Evolutionary conservation across 2,888 invertebrate species (phyloP).

Genomic region (Caradrina clavipalpis): DNA sequence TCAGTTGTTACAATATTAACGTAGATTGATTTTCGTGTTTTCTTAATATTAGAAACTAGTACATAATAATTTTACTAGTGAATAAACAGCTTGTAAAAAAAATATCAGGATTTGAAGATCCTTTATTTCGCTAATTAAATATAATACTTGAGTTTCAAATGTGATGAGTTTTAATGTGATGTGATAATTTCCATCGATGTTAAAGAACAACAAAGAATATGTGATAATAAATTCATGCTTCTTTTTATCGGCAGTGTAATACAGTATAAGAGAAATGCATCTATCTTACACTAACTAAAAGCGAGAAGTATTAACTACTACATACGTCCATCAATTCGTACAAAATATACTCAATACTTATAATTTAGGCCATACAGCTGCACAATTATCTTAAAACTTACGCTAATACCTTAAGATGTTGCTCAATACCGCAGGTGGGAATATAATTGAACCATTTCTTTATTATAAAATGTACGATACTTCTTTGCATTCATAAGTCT

Average conservation of each 20-base stretch:
- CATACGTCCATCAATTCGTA: slow-evolving; percentile 60
- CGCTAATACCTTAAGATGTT: slow-evolving; percentile 51
- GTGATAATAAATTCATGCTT: slow-evolving; percentile 12
- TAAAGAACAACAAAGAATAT: slow-evolving; percentile 19
- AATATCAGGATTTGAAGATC: slow-evolving; percentile 17
- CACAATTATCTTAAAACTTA: slow-evolving; percentile 43
- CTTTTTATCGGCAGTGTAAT: slow-evolving; percentile 37
- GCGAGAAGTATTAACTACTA: slow-evolving; percentile 48
- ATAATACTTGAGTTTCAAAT: slow-evolving; percentile 36
- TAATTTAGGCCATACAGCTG: slow-evolving; percentile 63
- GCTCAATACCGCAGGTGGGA: slow-evolving; percentile 68
- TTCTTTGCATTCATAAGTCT: slow-evolving; percentile 27
- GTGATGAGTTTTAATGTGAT: slow-evolving; percentile 62
- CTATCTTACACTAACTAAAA: slow-evolving; percentile 48
- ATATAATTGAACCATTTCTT: slow-evolving; percentile 47
- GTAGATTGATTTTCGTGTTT: slow-evolving; percentile 34
- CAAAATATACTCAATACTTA: slow-evolving; percentile 62
- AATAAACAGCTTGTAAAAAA: slow-evolving; percentile 38
- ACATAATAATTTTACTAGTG: slow-evolving; percentile 18
- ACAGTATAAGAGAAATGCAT: slow-evolving; percentile 37
- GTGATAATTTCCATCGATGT: slow-evolving; percentile 21
- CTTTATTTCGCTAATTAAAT: not conserved
- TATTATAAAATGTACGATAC: slow-evolving; percentile 28
- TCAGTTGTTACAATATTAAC: slow-evolving; percentile 32
- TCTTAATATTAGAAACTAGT: slow-evolving; percentile 22